These are phyloP conservation scores for Pararge aegeria DNA, from an alignment of 1,140 invertebrate species.

Conservation along the genomic window DNA sequence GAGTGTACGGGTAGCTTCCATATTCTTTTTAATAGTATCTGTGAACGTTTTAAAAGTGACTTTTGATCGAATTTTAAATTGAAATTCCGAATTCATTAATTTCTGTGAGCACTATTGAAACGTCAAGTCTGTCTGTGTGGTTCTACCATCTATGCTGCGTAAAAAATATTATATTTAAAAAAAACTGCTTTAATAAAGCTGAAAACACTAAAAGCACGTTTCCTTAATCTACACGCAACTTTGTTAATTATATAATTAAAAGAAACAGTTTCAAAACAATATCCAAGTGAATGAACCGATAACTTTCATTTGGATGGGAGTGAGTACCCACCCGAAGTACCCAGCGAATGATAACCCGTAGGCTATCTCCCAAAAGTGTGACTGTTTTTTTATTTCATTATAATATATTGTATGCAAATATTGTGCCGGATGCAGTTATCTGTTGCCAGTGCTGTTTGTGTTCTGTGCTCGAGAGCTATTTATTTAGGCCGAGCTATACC, in stretches of 20 bases:
- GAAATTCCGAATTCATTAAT: too few relatives aligned
- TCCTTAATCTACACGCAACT: neutral
- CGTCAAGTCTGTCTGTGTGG: too few relatives aligned
- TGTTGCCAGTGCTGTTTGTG: conserved; percentile 25
- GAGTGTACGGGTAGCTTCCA: too few relatives aligned
- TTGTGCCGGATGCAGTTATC: conserved; percentile 64
- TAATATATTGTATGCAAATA: conserved; percentile 53
- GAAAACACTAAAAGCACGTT: neutral
- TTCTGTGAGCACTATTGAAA: too few relatives aligned
- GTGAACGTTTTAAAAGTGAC: too few relatives aligned
- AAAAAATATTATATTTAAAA: too few relatives aligned
- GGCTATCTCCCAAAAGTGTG: conserved; percentile 53
- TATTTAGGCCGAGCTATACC: conserved; percentile 46
- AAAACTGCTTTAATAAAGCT: neutral
- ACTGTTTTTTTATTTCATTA: conserved; percentile 32
- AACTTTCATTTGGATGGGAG: conserved; percentile 43
- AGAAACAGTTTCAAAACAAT: conserved; percentile 9
- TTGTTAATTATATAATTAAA: conserved; percentile 10
- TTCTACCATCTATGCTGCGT: too few relatives aligned
- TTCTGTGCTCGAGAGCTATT: conserved; percentile 39
- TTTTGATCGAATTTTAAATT: too few relatives aligned
- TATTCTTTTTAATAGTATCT: too few relatives aligned
- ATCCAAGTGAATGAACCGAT: conserved; percentile 37
- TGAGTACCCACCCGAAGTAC: conserved; percentile 36
- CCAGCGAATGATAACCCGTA: conserved; percentile 44